Base-by-base conservation (phyloP, 2,113 vertebrate species). In the Labeo rohita region DNA sequence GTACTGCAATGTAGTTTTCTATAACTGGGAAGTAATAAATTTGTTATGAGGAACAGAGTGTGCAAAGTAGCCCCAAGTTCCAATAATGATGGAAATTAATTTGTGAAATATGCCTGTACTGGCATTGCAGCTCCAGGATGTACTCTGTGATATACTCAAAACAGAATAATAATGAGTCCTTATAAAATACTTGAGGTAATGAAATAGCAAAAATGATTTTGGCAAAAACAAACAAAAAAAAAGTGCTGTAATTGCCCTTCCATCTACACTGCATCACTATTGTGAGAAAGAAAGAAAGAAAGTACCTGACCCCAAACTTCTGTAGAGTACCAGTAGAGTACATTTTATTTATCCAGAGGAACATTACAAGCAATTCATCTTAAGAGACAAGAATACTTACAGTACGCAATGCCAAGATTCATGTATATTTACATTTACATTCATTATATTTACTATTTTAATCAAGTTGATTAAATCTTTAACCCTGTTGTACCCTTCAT, bases 41-140 rank as follows among this genome's bases (percentile, higher is more conserved):
- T 34, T 52, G 47, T 34, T 15, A 52, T 52, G n/a, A 76, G 74
- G 47, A 15, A 76, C 74, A 50, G 74, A 76, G 23, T 52, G 74
- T 76, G 23, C 47, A 52, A 34, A 52, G 23, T 50, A n/a, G 23
- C 0, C 23, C 28, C 18, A 45, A 73, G 47, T 50, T 50, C n/a
- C n/a, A 52, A 34, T 76, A 47, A 76, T 6, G 15, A 13, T 52
- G 7, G 47, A 34, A 12, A 76, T 76, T 76, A 15, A 34, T 76
- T 34, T 49, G 23, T 52, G n/a, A 52, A 76, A 52, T 76, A 73
- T n/a, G 18, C 4, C 70, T 76, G 39, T 5, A 39, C 39, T 39
- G 47, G 13, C 23, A 8, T 50, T 76, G 47, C 10, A 34, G 45
- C 74, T 76, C 6, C 74, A 52, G 2, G 47, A 76, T 76, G 74